A percentile compares a stretch with the other conserved stretches of the same genome.
Conservation (phyloP, 92 coral and sea anemone genomes). For the Phymanthus crucifer region DNA sequence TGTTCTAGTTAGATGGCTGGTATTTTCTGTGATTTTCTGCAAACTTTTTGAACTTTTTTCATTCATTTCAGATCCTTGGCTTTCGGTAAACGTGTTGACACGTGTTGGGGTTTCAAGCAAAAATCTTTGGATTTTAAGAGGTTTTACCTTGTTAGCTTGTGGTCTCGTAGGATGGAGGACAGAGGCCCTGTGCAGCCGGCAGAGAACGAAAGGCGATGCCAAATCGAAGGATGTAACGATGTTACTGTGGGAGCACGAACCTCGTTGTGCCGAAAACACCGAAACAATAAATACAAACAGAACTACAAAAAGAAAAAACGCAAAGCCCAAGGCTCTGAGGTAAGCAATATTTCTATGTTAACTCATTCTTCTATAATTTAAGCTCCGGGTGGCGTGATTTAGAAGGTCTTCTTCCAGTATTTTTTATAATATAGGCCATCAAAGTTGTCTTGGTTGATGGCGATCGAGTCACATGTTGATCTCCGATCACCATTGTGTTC, state of each 20-base stretch:
- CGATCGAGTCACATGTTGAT: conserved; percentile 37
- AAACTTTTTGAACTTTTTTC: conserved; percentile 52
- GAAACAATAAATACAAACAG: conserved; percentile 97
- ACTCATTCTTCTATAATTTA: neutral
- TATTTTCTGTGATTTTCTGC: conserved; percentile 40
- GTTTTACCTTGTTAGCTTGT: conserved; percentile 4
- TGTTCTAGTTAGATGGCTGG: neutral
- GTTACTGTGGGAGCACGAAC: conserved; percentile 90
- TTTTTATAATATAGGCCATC: neutral
- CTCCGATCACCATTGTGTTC: conserved; percentile 20
- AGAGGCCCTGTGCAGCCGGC: conserved; percentile 29
- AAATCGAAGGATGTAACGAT: conserved; percentile 90
- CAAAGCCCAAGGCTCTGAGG: conserved; percentile 75
- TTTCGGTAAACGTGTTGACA: conserved; percentile 44
- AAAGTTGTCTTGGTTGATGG: conserved; percentile 14
- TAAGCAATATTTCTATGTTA: conserved; percentile 24
- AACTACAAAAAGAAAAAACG: conserved; percentile 97
- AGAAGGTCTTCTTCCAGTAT: neutral
- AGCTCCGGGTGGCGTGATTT: neutral
- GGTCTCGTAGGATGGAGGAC: conserved; percentile 55
- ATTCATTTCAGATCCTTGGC: conserved; percentile 59
- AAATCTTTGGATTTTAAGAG: conserved; percentile 11
- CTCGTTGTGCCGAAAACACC: conserved; percentile 91
- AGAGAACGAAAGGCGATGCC: conserved; percentile 74
- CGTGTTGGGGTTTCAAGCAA: conserved; percentile 50